Evolutionary conservation across 23 tunicate genomes (phyloP), one percentile per base, ranked within the genome.

Genomic region (Botrylloides violaceus): DNA sequence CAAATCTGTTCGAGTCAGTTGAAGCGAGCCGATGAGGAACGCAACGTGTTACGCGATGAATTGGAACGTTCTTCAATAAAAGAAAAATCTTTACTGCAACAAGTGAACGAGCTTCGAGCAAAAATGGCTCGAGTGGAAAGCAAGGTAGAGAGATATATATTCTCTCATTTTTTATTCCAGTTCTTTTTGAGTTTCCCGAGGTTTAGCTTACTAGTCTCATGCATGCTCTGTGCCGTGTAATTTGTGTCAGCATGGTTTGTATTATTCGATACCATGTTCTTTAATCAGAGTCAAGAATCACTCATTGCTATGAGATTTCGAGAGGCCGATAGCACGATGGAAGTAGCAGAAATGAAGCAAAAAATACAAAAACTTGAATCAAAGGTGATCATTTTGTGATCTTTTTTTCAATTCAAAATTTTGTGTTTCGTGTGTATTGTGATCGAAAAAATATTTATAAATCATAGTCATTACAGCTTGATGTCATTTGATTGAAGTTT

Each of bases 1-100:
- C 96, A 88, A 30, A 73, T 82, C 4, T 72, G 81, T 50, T 65
- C 77, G 32, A 37, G 80, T 0, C 88, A 88, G 55, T 64, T 88
- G 33, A 70, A 77, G 32, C 53, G 96, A 71, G 65, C 81, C 9
- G 96, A 82, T n/a, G 96, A 88, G n/a, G 96, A 88, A 25, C 71
- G 88, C 29, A 63, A 77, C 27, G 29, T 53, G 30, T 34, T 82
- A 28, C 39, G 37, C 23, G 58, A 68, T 4, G 58, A 68, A 1
- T 36, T 68, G 4, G 88, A 88, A 57, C 58, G 57, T 48, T 34
- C 49, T 32, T 30, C 66, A 7, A 70, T 65, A 1, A 26, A 33
- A 30, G 70, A 48, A 71, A 78, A 82, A 27, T 77, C 77, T 59
- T 59, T 82, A 20, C 73, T 61, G 58, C 88, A 88, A 47, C 79